Percentiles rank a stretch among this genome's conserved stretches.
Conservation (phyloP, 2,113 vertebrate species). For the Tylochromis polylepis region DNA sequence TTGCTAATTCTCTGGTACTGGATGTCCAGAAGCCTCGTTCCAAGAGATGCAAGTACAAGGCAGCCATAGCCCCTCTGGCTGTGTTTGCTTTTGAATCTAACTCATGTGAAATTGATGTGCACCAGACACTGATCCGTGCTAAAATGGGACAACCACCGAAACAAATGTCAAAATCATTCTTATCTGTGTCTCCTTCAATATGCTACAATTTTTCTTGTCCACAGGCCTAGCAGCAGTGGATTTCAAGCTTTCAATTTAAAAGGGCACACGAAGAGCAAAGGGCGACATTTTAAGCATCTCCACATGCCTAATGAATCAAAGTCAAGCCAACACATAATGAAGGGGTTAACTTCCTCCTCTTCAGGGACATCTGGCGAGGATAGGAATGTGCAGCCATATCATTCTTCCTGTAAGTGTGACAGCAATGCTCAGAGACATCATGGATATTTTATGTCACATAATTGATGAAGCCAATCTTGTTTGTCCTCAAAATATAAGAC, state of each 20-base stretch:
- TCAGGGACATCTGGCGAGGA: constrained; percentile 18
- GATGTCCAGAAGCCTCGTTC: constrained; percentile 20
- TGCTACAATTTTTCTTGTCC: background rate
- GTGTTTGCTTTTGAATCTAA: constrained; percentile 45
- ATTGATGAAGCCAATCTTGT: background rate
- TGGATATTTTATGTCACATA: constrained; percentile 1
- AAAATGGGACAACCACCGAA: constrained; percentile 56
- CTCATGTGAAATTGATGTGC: constrained; percentile 68
- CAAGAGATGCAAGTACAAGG: constrained; percentile 24
- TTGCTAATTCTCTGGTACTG: background rate
- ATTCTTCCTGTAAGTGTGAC: background rate
- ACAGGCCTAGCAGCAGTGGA: background rate
- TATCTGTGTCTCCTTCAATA: constrained; percentile 4
- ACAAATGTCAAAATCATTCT: constrained; percentile 62
- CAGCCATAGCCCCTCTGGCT: constrained; percentile 30
- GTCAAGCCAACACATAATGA: background rate
- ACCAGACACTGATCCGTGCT: constrained; percentile 58
- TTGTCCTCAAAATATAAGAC: background rate
- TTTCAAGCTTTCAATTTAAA: constrained; percentile 42
- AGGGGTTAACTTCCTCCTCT: background rate
- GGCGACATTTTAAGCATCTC: background rate
- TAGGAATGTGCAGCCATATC: constrained; percentile 6
- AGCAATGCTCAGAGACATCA: constrained; percentile 6
- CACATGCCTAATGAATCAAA: constrained; percentile 31
- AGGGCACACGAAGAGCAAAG: constrained; percentile 8